phyloP scores from a whole-genome alignment of 2,113 vertebrate species.

The Mus pahari region DNA sequence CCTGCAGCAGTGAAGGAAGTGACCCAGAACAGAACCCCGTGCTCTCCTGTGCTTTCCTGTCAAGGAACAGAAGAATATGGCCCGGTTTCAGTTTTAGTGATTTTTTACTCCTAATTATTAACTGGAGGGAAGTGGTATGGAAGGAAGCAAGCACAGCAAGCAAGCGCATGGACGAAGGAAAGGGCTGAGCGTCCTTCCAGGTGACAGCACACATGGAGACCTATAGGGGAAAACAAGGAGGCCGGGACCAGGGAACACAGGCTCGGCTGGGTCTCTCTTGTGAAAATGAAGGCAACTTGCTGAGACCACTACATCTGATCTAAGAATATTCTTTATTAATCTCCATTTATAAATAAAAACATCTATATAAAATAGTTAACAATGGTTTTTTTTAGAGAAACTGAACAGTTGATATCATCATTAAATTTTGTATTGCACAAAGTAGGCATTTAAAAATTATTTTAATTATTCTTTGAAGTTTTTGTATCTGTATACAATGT shows the following conservation, averaged over 20 bases:
- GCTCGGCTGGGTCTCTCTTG: not conserved
- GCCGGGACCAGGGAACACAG: not conserved
- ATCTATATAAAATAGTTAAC: not conserved
- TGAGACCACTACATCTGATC: not conserved
- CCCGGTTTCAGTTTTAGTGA: constrained; percentile 54
- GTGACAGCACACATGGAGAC: not conserved
- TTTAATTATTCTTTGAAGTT: not conserved
- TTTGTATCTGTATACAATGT: not conserved
- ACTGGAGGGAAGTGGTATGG: constrained; percentile 46
- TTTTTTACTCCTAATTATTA: constrained; percentile 75
- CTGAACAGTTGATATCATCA: not conserved
- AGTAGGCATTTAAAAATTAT: not conserved
- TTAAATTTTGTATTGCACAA: not conserved
- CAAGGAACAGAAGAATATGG: constrained; percentile 57
- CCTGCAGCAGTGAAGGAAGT: constrained; percentile 18
- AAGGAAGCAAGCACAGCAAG: constrained; percentile 30
- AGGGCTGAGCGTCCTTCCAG: constrained; percentile 37
- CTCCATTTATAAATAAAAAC: constrained; percentile 4
- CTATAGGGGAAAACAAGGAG: not conserved
- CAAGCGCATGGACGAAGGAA: not conserved
- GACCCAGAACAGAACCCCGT: constrained; percentile 59
- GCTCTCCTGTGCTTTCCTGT: constrained; percentile 43
- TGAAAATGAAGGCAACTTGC: not conserved
- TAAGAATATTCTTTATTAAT: not conserved
- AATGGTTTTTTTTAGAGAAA: not conserved